These are phyloP conservation scores for Apeltes quadracus DNA, from an alignment of 2,113 vertebrate species.

Conservation along the genomic window DNA sequence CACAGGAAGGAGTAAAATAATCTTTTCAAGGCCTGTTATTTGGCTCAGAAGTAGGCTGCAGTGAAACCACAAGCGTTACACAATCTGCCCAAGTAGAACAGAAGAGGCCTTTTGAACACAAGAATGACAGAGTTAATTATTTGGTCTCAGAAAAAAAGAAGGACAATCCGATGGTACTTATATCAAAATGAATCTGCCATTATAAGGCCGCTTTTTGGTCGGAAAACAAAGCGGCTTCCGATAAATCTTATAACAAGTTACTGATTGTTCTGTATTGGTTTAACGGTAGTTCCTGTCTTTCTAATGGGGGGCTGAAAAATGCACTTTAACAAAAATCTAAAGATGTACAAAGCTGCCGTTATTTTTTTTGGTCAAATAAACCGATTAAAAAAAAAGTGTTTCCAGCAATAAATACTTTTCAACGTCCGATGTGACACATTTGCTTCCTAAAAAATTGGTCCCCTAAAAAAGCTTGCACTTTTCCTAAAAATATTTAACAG, in stretches of 20 bases:
- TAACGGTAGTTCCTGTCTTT: not conserved
- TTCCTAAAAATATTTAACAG: not conserved
- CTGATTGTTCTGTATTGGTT: not conserved
- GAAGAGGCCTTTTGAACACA: not conserved
- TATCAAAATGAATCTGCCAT: slow-evolving; percentile 1
- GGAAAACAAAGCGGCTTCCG: not conserved
- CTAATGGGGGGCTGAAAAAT: not conserved
- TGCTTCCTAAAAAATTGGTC: not conserved
- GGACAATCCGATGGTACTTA: slow-evolving; percentile 42
- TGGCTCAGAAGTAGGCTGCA: slow-evolving; percentile 18
- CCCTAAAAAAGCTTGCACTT: not conserved
- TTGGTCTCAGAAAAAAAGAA: slow-evolving; percentile 2
- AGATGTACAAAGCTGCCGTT: not conserved
- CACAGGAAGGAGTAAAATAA: not conserved
- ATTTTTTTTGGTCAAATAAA: not conserved
- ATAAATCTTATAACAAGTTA: not conserved
- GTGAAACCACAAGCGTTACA: slow-evolving; percentile 6
- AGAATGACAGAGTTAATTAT: slow-evolving; percentile 61
- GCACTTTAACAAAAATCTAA: not conserved
- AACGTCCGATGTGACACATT: not conserved
- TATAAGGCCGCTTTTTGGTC: not conserved
- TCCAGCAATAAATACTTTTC: not conserved
- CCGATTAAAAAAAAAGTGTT: not conserved
- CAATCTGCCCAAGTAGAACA: not conserved
- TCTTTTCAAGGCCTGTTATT: not conserved